Conservation (phyloP, 1,140 invertebrate genomes). For the Eumeta japonica region DNA sequence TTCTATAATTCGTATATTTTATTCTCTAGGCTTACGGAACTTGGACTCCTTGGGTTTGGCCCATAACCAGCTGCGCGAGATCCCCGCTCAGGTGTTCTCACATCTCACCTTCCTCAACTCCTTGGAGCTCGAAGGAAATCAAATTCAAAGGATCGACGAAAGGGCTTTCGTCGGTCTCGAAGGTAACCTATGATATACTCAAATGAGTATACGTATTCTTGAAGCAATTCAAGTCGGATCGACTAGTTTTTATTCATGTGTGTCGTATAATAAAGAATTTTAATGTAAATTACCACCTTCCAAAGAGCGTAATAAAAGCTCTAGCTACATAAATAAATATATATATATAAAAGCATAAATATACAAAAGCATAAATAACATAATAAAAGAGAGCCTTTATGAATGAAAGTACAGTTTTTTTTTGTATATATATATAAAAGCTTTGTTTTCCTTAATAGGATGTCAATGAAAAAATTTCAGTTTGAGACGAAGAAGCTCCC, state of each 20-base stretch:
- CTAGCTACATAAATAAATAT: no score
- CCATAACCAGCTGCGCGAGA: conserved; percentile 76
- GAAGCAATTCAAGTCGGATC: no score
- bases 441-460: no score
- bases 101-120: conserved; percentile 78
- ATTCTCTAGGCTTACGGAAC: conserved; percentile 66
- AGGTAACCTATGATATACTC: conserved; percentile 63
- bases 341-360: no score
- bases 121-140: conserved; percentile 82
- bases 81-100: conserved; percentile 77
- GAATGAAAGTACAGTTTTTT: no score
- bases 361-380: no score
- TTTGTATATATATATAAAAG: no score
- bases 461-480: no score
- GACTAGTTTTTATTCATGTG: neutral
- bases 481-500: no score
- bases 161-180: conserved; percentile 82
- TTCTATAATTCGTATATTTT: conserved; percentile 6
- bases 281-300: neutral
- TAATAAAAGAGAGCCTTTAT: no score
- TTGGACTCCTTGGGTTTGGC: conserved; percentile 81
- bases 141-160: conserved; percentile 75
- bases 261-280: neutral
- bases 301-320: no score
- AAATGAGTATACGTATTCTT: neutral